These are phyloP conservation scores for Pachydiplax longipennis DNA, from an alignment of 2,888 invertebrate species.

Conservation along the genomic window DNA sequence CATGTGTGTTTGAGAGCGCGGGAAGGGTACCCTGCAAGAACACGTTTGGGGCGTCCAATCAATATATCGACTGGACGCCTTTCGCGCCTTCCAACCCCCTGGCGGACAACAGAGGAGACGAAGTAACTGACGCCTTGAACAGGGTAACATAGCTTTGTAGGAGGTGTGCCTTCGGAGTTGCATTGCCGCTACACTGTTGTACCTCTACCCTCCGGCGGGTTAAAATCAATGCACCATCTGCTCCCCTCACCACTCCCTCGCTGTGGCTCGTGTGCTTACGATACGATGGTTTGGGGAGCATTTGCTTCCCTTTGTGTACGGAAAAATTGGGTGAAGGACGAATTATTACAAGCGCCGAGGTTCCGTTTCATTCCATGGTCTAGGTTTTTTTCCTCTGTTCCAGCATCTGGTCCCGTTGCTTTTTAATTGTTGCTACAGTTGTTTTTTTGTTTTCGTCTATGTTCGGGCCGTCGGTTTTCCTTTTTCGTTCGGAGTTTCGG, in stretches of 20 bases:
- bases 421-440: not conserved
- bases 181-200: not conserved
- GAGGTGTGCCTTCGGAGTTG: conserved; percentile 47
- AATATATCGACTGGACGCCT: conserved; percentile 49
- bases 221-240: conserved; percentile 9
- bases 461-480: not conserved
- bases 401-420: not conserved
- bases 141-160: conserved; percentile 47
- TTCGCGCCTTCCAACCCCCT: conserved; percentile 1
- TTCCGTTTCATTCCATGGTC: not conserved
- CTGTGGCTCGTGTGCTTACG: not conserved
- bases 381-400: not conserved
- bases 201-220: not conserved
- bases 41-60: conserved; percentile 46
- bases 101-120: conserved; percentile 50
- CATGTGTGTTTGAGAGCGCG: not conserved
- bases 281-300: not conserved
- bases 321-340: not conserved
- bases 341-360: not conserved
- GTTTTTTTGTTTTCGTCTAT: not conserved
- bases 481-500: not conserved
- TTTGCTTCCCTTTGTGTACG: not conserved
- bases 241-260: not conserved
- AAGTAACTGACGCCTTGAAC: conserved; percentile 49
- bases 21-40: not conserved